Conservation (phyloP, 1,140 invertebrate species). For the Rhagoletis pomonella region DNA sequence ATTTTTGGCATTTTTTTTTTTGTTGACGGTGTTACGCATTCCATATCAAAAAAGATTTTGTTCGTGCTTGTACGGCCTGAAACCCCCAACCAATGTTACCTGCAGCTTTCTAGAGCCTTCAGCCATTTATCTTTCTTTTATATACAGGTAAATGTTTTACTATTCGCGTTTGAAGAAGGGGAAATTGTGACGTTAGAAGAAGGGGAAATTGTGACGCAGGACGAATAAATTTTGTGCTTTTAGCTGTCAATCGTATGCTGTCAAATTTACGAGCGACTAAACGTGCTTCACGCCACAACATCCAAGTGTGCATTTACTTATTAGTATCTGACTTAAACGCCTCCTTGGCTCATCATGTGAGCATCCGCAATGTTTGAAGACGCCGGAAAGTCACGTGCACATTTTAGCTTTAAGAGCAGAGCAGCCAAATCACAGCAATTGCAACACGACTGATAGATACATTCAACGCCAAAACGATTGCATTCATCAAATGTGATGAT, state of each 20-base stretch:
- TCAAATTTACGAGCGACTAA: constrained; percentile 39
- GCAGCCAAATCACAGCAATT: background rate
- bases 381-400: constrained; percentile 17
- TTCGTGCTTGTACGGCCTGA: too few relatives aligned
- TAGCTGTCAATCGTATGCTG: constrained; percentile 19
- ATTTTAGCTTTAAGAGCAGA: background rate
- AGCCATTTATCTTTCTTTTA: too few relatives aligned
- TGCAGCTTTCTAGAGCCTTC: too few relatives aligned
- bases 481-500: constrained; percentile 31
- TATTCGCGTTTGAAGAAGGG: too few relatives aligned
- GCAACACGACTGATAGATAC: background rate
- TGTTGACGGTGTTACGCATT: too few relatives aligned
- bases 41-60: too few relatives aligned
- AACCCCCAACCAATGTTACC: too few relatives aligned
- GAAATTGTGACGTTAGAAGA: background rate
- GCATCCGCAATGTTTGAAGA: background rate
- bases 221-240: background rate
- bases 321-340: background rate
- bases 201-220: background rate
- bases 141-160: too few relatives aligned
- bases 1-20: too few relatives aligned
- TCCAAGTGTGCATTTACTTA: background rate
- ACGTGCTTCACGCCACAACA: background rate
- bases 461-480: constrained; percentile 20
- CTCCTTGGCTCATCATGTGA: background rate